These are phyloP conservation scores for Theristicus caerulescens DNA, from an alignment of 2,113 vertebrate genomes.

Conservation along the genomic window DNA sequence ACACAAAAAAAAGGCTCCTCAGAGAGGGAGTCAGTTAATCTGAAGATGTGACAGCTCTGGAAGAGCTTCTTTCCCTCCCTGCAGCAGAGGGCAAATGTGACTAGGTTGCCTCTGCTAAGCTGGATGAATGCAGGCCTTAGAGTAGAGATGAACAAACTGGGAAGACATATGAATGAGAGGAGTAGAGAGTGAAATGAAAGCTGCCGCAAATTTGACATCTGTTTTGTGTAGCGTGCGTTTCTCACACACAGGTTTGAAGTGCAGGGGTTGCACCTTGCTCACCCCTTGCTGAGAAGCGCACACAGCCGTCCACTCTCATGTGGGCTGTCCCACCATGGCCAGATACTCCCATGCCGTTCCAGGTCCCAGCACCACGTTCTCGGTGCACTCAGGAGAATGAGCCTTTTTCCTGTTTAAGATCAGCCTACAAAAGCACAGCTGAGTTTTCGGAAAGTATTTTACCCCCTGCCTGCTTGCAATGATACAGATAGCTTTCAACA, in stretches of 20 bases:
- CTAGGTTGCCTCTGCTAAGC: background rate
- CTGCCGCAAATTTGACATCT: background rate
- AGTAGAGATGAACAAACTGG: background rate
- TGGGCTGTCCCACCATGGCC: background rate
- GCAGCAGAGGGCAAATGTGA: background rate
- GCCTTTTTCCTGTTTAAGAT: background rate
- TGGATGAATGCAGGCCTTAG: background rate
- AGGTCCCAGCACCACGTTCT: background rate
- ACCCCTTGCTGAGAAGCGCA: background rate
- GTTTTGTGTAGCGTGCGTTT: background rate
- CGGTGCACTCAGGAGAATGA: background rate
- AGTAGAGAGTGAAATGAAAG: background rate
- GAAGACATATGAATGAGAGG: background rate
- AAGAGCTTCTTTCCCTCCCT: background rate
- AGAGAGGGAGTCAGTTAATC: background rate
- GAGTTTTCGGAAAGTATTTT: background rate
- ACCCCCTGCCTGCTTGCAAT: background rate
- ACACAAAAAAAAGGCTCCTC: background rate
- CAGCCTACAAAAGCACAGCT: background rate
- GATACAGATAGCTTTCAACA: constrained; percentile 23
- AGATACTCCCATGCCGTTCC: background rate
- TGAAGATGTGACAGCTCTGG: background rate
- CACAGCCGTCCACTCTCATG: background rate
- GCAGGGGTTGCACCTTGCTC: background rate
- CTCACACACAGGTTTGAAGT: background rate